Evolutionary conservation across 2,113 vertebrate genomes (phyloP), one percentile per base, ranked within the genome.

Genomic region (Cheilinus undulatus): DNA sequence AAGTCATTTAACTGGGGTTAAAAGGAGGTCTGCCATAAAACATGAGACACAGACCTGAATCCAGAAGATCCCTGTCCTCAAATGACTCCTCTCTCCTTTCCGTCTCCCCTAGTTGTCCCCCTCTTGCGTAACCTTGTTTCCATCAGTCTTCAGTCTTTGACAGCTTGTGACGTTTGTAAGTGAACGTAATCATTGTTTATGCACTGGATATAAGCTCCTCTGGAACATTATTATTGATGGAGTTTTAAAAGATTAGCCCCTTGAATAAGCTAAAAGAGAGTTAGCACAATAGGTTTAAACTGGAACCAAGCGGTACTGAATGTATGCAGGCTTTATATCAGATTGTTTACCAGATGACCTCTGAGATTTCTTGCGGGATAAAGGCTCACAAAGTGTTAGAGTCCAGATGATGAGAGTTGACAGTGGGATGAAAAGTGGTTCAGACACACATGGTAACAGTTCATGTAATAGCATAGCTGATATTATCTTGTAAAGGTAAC

Each of bases 381-480:
- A 85, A 71, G 22, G 15, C 28, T 62, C 26, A 70, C 64, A 20
- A 63, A 54, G 67, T 63, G 56, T 73, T 75, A 54, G 28, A 54
- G 66, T 69, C 42, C 77, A 26, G 27, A 76, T 42, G 14, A n/a
- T 6, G 19, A 17, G 14, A 15, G 17, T 42, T 42, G 28, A 32
- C 61, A 60, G 45, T 26, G 23, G 62, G 46, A 58, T 67, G 26
- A 32, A 54, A 60, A 45, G 46, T 17, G 2, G 49, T 71, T 74
- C 28, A 76, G 73, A 72, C 66, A 72, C 82, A 85, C 63, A 73
- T 84, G 70, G 78, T 68, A 51, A 45, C 53, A 54, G 57, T 88
- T 75, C 40, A 13, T n/a, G 20, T 11, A 11, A 13, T 30, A 12
- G 38, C 22, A 42, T 43, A 67, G 62, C 60, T 73, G 32, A 86